These are phyloP conservation scores for Pocillopora verrucosa DNA, from an alignment of 64 coral and sea anemone species.

Conservation along the genomic window DNA sequence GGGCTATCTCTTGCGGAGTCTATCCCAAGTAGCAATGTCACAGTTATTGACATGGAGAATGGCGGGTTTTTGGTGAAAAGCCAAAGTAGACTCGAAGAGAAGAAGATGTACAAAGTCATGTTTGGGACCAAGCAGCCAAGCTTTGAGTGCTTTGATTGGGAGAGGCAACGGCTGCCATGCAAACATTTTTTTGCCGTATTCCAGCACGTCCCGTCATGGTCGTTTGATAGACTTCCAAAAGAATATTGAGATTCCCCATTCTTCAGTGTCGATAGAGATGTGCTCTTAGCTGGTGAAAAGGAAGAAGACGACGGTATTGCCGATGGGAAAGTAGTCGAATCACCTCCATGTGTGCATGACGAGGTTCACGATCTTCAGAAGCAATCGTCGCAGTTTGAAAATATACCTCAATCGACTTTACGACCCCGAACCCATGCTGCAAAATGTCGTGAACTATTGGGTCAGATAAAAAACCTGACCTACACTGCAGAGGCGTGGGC, in stretches of 20 bases:
- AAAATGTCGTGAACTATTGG: no score
- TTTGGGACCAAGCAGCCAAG: constrained; percentile 29
- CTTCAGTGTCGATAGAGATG: constrained; percentile 35
- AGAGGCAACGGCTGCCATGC: constrained; percentile 37
- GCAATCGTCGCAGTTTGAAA: no score
- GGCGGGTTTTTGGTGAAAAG: constrained; percentile 41
- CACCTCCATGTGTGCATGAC: no score
- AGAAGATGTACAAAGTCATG: not conserved
- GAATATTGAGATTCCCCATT: constrained; percentile 54
- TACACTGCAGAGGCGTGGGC: no score
- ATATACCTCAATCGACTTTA: no score
- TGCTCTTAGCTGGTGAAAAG: not conserved
- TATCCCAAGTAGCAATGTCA: constrained; percentile 12
- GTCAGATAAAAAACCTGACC: no score
- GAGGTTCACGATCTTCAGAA: no score
- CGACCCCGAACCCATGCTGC: no score
- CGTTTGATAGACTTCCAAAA: constrained; percentile 24
- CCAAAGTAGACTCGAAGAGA: constrained; percentile 15
- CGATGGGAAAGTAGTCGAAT: not conserved
- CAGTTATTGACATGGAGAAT: not conserved
- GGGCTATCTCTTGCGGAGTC: constrained; percentile 6
- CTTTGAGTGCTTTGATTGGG: constrained; percentile 41
- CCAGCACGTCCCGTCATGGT: constrained; percentile 31
- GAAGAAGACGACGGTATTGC: not conserved
- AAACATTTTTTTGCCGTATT: constrained; percentile 72